A percentile compares a stretch with the other conserved stretches of the same genome.
Evolutionary conservation across 2,888 invertebrate genomes (phyloP).

Genomic region (Agrilus mali): DNA sequence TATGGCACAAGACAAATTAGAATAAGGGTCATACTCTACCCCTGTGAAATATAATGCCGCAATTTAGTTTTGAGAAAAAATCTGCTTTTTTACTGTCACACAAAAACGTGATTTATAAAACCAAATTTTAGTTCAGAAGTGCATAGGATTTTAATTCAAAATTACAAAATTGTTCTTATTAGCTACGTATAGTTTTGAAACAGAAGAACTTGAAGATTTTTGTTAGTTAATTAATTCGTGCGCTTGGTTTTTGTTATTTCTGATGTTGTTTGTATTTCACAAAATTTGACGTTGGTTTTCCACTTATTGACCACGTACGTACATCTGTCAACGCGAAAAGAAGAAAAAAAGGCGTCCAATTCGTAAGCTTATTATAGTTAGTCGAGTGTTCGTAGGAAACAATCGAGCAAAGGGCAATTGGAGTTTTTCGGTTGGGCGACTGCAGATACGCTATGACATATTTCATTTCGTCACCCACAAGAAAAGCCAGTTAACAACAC

Average conservation of each 20-base stretch:
- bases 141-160: not conserved
- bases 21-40: too few relatives aligned
- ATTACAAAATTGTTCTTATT: too few relatives aligned
- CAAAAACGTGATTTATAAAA: constrained; percentile 21
- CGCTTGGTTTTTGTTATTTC: too few relatives aligned
- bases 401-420: constrained; percentile 4
- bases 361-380: constrained; percentile 21
- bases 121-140: not conserved
- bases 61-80: too few relatives aligned
- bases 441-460: constrained; percentile 18
- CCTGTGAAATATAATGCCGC: too few relatives aligned
- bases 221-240: too few relatives aligned
- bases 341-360: constrained; percentile 28
- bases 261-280: too few relatives aligned
- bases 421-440: constrained; percentile 10
- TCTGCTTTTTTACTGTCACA: not conserved
- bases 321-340: constrained; percentile 33
- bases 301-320: constrained; percentile 31
- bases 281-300: constrained; percentile 26
- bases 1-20: too few relatives aligned
- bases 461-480: constrained; percentile 21
- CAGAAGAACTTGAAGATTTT: too few relatives aligned
- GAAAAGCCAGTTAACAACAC: constrained; percentile 16
- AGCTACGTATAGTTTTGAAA: too few relatives aligned
- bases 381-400: constrained; percentile 6